Evolutionary conservation across 2,888 invertebrate species (phyloP).

Genomic region (Noctua fimbriata): DNA sequence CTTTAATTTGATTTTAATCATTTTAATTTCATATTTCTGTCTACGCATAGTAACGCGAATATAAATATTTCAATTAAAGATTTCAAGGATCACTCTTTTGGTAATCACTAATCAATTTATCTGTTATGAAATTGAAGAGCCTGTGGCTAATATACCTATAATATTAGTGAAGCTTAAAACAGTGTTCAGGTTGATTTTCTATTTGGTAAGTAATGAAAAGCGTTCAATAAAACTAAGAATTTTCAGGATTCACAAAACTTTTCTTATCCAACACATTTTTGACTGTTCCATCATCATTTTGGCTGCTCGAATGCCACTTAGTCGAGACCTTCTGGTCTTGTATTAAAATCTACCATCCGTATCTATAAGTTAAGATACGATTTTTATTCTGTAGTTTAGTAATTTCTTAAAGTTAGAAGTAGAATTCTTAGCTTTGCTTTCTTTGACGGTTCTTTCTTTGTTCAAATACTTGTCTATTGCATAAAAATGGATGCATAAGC

Average conservation of each 20-base stretch:
- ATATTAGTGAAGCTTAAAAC: background rate
- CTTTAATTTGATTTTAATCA: slow-evolving; percentile 31
- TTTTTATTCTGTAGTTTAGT: too few species aligned
- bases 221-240: background rate
- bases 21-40: slow-evolving; percentile 8
- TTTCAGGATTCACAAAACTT: background rate
- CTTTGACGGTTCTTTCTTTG: too few species aligned
- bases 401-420: too few species aligned
- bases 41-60: background rate
- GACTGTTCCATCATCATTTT: background rate
- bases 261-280: too few species aligned
- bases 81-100: slow-evolving; percentile 21
- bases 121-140: slow-evolving; percentile 3
- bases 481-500: too few species aligned
- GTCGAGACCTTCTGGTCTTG: background rate
- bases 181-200: background rate
- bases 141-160: background rate
- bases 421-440: too few species aligned
- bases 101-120: slow-evolving; percentile 27
- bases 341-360: too few species aligned
- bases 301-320: background rate
- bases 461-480: too few species aligned
- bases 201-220: background rate
- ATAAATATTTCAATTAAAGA: background rate
- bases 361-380: too few species aligned